Evolutionary conservation across 2,113 vertebrate species (phyloP).

Genomic region (Rhynchomys soricoides): DNA sequence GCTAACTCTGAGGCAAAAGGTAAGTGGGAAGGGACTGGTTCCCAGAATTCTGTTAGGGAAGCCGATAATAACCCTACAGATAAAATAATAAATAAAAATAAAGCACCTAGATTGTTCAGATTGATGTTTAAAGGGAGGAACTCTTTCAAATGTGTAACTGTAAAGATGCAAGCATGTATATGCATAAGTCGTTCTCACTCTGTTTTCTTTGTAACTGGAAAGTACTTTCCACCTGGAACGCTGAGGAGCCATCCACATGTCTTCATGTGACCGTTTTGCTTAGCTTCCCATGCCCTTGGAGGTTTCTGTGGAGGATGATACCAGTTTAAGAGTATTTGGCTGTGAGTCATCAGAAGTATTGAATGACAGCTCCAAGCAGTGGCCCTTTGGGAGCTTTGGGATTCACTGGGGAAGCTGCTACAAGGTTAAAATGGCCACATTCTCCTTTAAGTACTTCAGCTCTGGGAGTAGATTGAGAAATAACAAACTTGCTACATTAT

Average conservation of each 20-base stretch:
- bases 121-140: not conserved
- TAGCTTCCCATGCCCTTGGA: not conserved
- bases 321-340: not conserved
- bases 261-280: not conserved
- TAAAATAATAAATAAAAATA: not conserved
- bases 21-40: not conserved
- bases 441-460: not conserved
- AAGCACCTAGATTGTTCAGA: not conserved
- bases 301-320: conserved; percentile 11
- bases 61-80: not conserved
- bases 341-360: not conserved
- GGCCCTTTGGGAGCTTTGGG: not conserved
- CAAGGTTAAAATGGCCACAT: not conserved
- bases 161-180: not conserved
- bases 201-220: not conserved
- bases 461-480: not conserved
- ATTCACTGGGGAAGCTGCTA: not conserved
- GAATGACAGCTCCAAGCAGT: not conserved
- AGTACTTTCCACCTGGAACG: not conserved
- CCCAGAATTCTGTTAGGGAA: not conserved
- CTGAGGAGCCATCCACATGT: not conserved
- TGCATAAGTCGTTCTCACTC: not conserved
- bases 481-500: not conserved
- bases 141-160: not conserved
- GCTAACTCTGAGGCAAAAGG: not conserved